A percentile compares a stretch with the other conserved stretches of the same genome.
Evolutionary conservation across 2,797 vertebrate species (phyloP).

Genomic region (Poecilia picta): DNA sequence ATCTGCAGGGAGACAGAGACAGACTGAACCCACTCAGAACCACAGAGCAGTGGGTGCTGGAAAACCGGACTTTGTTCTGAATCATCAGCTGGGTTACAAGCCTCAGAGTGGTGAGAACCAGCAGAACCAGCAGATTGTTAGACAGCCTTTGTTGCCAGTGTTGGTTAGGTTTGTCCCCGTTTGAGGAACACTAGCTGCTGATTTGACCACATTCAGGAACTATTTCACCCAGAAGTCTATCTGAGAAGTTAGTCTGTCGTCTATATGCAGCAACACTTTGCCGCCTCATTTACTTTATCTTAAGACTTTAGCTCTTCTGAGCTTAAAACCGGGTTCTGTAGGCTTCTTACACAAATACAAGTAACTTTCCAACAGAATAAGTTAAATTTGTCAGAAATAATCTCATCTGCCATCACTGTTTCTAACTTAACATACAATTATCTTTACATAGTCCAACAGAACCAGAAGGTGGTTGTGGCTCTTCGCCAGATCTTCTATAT

Average conservation of each 20-base stretch:
- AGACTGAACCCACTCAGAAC: neutral
- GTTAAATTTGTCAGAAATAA: neutral
- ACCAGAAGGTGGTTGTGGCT: neutral
- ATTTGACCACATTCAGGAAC: conserved; percentile 7
- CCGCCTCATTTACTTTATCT: neutral
- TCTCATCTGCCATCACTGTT: neutral
- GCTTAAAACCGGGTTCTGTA: neutral
- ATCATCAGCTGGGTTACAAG: neutral
- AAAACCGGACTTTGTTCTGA: neutral
- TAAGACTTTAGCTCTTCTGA: neutral
- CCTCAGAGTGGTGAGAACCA: neutral
- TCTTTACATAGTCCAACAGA: neutral
- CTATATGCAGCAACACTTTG: neutral
- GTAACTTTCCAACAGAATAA: neutral
- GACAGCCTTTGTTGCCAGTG: neutral
- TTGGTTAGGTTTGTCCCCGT: neutral
- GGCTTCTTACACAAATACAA: neutral
- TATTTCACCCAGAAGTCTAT: neutral
- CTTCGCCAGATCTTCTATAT: neutral
- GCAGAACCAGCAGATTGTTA: neutral
- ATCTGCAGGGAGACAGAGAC: neutral
- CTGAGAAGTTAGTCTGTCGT: neutral
- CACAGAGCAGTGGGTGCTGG: neutral
- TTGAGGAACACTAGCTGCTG: neutral
- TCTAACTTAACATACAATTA: neutral